These are phyloP conservation scores for Torymus tubicola DNA, from an alignment of 2,888 invertebrate species.

Conservation along the genomic window DNA sequence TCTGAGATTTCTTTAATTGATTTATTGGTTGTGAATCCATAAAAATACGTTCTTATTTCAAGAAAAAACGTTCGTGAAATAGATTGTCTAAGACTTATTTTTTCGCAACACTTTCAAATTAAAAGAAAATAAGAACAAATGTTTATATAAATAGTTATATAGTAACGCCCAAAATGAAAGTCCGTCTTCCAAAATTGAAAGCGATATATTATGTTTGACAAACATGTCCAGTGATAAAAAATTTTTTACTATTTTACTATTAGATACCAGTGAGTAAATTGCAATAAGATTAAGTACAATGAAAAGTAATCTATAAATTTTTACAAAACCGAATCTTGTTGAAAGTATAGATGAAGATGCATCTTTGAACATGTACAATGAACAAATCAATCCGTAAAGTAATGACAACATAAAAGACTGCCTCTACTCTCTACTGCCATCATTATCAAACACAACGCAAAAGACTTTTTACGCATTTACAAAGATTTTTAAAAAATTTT, in stretches of 20 bases:
- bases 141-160: constrained; percentile 7
- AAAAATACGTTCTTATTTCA: too few relatives aligned
- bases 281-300: constrained; percentile 11
- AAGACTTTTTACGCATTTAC: constrained; percentile 4
- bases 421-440: constrained; percentile 32
- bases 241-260: constrained; percentile 1
- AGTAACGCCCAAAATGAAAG: constrained; percentile 38
- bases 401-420: constrained; percentile 48
- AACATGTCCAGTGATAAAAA: constrained; percentile 50
- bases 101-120: not conserved
- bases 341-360: not conserved
- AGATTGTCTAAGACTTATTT: too few relatives aligned
- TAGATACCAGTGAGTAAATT: too few relatives aligned
- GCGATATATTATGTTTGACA: constrained; percentile 42
- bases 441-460: too few relatives aligned
- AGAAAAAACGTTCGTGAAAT: too few relatives aligned
- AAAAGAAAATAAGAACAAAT: not conserved
- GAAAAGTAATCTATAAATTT: not conserved
- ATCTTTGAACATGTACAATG: constrained; percentile 34
- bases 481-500: constrained; percentile 35
- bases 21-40: too few relatives aligned
- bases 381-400: constrained; percentile 29
- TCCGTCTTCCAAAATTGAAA: constrained; percentile 57
- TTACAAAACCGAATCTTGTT: not conserved
- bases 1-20: too few relatives aligned